Percentiles rank a stretch among this genome's conserved stretches.
Conservation (phyloP, 1,140 invertebrate genomes). For the Drosophila azteca region DNA sequence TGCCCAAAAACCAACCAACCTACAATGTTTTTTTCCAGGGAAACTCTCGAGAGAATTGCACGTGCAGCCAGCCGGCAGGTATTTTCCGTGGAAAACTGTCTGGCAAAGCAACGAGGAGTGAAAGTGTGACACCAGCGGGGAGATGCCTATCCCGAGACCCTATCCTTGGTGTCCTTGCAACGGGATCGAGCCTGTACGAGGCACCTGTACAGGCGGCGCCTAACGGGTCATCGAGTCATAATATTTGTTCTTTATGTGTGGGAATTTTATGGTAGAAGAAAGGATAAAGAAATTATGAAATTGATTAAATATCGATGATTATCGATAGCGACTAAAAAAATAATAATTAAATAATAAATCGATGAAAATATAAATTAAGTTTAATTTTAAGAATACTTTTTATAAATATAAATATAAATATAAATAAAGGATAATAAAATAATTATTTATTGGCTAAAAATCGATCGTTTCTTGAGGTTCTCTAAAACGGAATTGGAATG, state of each 20-base stretch:
- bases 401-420: too few relatives aligned
- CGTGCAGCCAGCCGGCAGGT: slow-evolving; percentile 36
- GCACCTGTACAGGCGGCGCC: slow-evolving; percentile 35
- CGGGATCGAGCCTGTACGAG: background rate
- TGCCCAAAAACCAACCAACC: background rate
- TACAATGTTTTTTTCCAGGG: slow-evolving; percentile 42
- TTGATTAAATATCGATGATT: too few relatives aligned
- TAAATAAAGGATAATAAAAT: too few relatives aligned
- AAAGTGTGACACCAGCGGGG: slow-evolving; percentile 56
- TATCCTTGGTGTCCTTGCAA: slow-evolving; percentile 22
- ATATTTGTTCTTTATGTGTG: slow-evolving; percentile 11
- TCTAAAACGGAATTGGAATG: too few relatives aligned
- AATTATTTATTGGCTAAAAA: too few relatives aligned
- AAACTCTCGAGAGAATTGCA: slow-evolving; percentile 52
- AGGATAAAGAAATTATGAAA: too few relatives aligned
- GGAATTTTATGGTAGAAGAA: background rate
- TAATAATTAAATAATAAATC: too few relatives aligned
- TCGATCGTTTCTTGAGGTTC: too few relatives aligned
- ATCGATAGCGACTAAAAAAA: too few relatives aligned
- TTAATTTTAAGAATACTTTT: too few relatives aligned
- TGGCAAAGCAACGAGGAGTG: slow-evolving; percentile 39
- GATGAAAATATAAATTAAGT: too few relatives aligned
- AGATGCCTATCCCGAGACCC: slow-evolving; percentile 31
- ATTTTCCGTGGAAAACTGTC: slow-evolving; percentile 46
- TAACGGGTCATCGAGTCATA: slow-evolving; percentile 29